phyloP scores from a whole-genome alignment of 1,140 invertebrate species.

The Ganaspis sp. region DNA sequence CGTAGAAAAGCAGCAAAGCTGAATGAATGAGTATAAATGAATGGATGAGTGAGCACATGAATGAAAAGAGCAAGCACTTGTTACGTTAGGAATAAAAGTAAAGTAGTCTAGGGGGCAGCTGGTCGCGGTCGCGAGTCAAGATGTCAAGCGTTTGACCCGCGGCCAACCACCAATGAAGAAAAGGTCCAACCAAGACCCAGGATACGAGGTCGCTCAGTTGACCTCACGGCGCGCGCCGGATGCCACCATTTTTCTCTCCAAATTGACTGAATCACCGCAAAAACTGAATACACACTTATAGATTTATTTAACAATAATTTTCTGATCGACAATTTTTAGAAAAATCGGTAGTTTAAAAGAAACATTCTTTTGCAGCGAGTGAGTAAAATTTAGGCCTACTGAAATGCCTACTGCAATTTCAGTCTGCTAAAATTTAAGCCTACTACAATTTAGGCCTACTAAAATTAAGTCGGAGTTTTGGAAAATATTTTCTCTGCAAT shows the following conservation, averaged over 20 bases:
- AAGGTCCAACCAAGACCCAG: slow-evolving; percentile 54
- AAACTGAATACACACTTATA: background rate
- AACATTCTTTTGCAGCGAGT: too few species aligned
- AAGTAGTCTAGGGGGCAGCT: slow-evolving; percentile 59
- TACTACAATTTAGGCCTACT: too few species aligned
- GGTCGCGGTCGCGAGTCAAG: slow-evolving; percentile 60
- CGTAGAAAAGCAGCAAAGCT: slow-evolving; percentile 45
- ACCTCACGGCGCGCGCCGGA: slow-evolving; percentile 58
- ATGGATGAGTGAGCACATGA: slow-evolving; percentile 53
- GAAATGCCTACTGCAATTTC: too few species aligned
- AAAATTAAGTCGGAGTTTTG: too few species aligned
- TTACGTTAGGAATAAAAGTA: slow-evolving; percentile 45
- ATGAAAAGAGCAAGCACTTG: slow-evolving; percentile 40
- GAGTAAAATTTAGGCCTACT: too few species aligned
- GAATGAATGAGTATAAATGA: slow-evolving; percentile 53
- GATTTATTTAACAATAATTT: background rate
- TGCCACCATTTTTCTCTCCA: slow-evolving; percentile 54
- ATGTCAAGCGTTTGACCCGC: slow-evolving; percentile 57
- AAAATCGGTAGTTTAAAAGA: too few species aligned
- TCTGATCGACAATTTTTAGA: too few species aligned
- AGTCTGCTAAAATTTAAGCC: too few species aligned
- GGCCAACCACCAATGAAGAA: slow-evolving; percentile 57
- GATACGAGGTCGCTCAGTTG: slow-evolving; percentile 59
- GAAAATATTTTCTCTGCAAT: background rate
- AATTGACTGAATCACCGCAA: slow-evolving; percentile 40